Evolutionary conservation across 2,797 vertebrate genomes (phyloP), one percentile per base, ranked within the genome.

Genomic region (Neosalanx taihuensis): DNA sequence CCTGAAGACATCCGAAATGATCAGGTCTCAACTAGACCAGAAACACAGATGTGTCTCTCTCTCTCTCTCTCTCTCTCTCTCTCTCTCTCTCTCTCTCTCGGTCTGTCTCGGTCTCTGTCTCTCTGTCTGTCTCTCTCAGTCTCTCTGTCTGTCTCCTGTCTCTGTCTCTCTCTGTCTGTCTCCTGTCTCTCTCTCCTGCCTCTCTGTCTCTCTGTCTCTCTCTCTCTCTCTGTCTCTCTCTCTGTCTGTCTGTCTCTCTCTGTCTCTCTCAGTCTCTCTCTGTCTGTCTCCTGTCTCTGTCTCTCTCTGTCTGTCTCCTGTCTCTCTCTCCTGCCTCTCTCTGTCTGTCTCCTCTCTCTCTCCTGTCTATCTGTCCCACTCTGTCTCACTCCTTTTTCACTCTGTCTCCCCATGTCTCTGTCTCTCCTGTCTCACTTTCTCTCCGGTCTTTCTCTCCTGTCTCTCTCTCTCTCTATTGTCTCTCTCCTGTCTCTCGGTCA

Each of bases 11-110:
- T 83, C 77, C 62, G 46, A 82, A 76, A 79, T 77, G 82, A 86
- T 89, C 80, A 67, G 78, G 76, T 84, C 86, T 85, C 82, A 53
- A 80, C 83, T 78, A 84, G 82, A n/a, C n/a, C n/a, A n/a, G n/a
- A n/a, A n/a, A n/a, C n/a, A n/a, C n/a, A n/a, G n/a, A n/a, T n/a
- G n/a, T n/a, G 70, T 77, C 59, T 17, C 37, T 63, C 69, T 51
- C 57, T 35, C 75, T 67, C 30, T 64, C 65, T 73, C 3, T 35
- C 33, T 59, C 41, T 60, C 20, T 41, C 61, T 61, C 51, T 46
- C 51, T 72, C 66, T 70, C 53, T 33, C 1, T 60, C 51, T 17
- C 9, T n/a, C 58, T n/a, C 18, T 62, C 59, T 35, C 58, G 31
- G 13, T 9, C 56, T 33, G 23, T 61, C 51, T 46, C 58, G 31